phyloP scores from a whole-genome alignment of 2,113 vertebrate species.

The Scopus umbretta region DNA sequence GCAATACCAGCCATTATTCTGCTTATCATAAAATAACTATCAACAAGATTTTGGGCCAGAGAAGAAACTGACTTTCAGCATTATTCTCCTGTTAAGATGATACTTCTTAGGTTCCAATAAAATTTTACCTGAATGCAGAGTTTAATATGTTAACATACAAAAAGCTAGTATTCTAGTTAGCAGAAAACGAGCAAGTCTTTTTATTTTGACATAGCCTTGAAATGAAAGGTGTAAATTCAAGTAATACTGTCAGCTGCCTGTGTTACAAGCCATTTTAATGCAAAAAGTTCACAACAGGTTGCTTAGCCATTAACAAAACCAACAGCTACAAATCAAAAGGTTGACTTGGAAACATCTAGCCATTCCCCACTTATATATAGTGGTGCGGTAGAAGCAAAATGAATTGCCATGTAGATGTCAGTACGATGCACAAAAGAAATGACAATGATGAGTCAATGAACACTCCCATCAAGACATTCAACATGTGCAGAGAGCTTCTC shows the following conservation, averaged over 20 bases:
- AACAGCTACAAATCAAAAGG: background rate
- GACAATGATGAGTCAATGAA: background rate
- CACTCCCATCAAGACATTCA: background rate
- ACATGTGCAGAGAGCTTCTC: background rate
- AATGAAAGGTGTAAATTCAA: background rate
- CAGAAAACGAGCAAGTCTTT: background rate
- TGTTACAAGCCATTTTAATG: background rate
- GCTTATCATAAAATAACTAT: background rate
- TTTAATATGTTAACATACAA: background rate
- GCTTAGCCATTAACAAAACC: background rate
- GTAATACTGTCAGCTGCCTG: background rate
- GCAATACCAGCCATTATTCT: background rate
- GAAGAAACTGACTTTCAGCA: background rate
- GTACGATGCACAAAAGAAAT: background rate
- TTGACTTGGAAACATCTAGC: background rate
- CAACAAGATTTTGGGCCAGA: background rate
- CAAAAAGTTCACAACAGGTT: background rate
- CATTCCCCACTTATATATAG: background rate
- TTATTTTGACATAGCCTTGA: background rate
- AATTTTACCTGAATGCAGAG: background rate
- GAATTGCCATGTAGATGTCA: background rate
- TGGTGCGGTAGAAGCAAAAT: background rate
- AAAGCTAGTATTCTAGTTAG: background rate
- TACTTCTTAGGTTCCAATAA: background rate
- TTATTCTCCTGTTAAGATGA: background rate